Conservation (phyloP, 2,888 invertebrate genomes). For the Trichacis sp. region DNA sequence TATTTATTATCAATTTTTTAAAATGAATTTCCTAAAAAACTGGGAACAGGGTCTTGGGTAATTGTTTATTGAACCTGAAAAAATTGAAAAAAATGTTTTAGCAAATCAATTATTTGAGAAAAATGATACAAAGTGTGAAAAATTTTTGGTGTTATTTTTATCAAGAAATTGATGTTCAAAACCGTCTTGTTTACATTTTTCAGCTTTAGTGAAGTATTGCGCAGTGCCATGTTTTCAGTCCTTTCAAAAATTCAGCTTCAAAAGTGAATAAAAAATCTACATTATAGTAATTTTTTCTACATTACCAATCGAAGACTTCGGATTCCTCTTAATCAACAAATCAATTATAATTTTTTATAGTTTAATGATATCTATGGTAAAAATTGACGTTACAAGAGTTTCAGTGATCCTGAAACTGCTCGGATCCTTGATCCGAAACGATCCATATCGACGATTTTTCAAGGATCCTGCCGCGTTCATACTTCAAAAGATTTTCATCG, state of each 20-base stretch:
- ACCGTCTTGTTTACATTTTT: no score
- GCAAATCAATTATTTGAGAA: constrained; percentile 10
- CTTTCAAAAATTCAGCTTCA: not conserved
- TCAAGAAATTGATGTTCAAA: no score
- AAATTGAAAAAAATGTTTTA: no score
- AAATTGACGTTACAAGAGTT: constrained; percentile 54
- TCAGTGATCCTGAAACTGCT: constrained; percentile 49
- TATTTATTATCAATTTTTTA: constrained; percentile 63
- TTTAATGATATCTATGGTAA: no score
- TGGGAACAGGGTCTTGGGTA: not conserved
- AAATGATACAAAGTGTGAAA: not conserved
- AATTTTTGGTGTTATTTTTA: no score
- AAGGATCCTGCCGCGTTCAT: not conserved
- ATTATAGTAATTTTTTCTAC: no score
- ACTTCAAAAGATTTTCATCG: not conserved
- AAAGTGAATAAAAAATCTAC: constrained; percentile 11
- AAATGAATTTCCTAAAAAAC: not conserved
- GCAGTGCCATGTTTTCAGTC: no score
- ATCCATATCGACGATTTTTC: constrained; percentile 19
- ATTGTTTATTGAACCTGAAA: no score
- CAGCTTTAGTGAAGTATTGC: no score
- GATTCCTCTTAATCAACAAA: no score
- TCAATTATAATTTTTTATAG: no score
- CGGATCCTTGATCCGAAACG: constrained; percentile 37
- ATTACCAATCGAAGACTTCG: no score